These are phyloP conservation scores for Notoglanidium macrostoma DNA, from an alignment of 2,797 vertebrate species.

Conservation along the genomic window DNA sequence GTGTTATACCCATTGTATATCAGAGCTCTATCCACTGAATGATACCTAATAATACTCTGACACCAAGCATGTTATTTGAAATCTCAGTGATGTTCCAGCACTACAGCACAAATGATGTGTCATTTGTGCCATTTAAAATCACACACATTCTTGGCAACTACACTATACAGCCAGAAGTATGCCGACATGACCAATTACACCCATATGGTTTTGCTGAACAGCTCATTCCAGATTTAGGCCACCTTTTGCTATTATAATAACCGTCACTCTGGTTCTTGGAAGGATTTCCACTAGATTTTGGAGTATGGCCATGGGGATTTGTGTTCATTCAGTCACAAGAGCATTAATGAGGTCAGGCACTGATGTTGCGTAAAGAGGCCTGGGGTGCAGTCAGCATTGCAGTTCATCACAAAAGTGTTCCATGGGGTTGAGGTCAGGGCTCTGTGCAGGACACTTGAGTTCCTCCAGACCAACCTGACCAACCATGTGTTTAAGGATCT, in stretches of 20 bases:
- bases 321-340: not conserved
- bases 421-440: not conserved
- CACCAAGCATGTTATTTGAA: not conserved
- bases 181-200: not conserved
- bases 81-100: not conserved
- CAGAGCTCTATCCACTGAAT: not conserved
- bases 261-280: not conserved
- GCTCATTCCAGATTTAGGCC: not conserved
- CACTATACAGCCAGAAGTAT: not conserved
- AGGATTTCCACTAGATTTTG: not conserved
- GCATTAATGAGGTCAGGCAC: not conserved
- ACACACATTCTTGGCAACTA: not conserved
- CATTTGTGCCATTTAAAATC: not conserved
- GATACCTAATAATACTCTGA: not conserved
- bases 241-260: not conserved
- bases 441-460: not conserved
- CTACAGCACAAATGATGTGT: not conserved
- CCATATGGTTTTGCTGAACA: not conserved
- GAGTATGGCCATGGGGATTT: not conserved
- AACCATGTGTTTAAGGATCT: not conserved
- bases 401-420: not conserved
- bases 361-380: not conserved
- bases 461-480: not conserved
- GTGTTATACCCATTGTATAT: not conserved
- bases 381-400: not conserved